A percentile compares a stretch with the other conserved stretches of the same genome.
Conservation (phyloP, 2,888 invertebrate genomes). For the Nesidiocoris tenuis region DNA sequence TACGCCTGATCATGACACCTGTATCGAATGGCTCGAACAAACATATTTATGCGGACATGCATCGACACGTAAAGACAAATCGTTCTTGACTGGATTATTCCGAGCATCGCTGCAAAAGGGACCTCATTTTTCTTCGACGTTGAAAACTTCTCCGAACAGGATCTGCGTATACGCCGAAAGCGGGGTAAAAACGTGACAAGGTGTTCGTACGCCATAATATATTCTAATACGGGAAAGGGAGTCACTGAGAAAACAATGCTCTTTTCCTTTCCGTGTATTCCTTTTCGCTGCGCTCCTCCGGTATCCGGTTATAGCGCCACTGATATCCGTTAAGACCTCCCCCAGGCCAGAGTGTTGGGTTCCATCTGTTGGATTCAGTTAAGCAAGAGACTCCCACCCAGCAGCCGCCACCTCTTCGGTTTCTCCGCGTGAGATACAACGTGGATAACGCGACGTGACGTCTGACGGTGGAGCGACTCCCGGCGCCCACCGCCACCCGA, state of each 20-base stretch:
- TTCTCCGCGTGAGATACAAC: constrained; percentile 31
- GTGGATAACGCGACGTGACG: constrained; percentile 30
- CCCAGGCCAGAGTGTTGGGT: constrained; percentile 19
- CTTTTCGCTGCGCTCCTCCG: background rate
- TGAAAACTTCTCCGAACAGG: background rate
- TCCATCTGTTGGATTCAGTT: constrained; percentile 39
- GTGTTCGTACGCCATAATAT: constrained; percentile 5
- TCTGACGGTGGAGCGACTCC: constrained; percentile 24
- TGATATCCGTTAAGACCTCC: constrained; percentile 33
- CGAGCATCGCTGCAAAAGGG: too few species aligned
- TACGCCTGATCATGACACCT: too few species aligned
- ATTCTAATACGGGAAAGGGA: constrained; percentile 8
- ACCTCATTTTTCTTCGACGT: too few species aligned
- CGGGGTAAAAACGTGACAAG: background rate
- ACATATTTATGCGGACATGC: too few species aligned
- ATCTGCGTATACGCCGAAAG: background rate
- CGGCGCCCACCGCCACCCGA: background rate
- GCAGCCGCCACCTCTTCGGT: too few species aligned
- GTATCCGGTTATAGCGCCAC: constrained; percentile 36
- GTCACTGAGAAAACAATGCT: constrained; percentile 20
- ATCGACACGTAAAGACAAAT: too few species aligned
- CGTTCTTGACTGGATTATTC: background rate
- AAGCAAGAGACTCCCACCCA: constrained; percentile 21
- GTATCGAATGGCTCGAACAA: too few species aligned
- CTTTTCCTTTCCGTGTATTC: background rate